Evolutionary conservation across 2,113 vertebrate genomes (phyloP).

Genomic region (Illadopsis cleaveri): DNA sequence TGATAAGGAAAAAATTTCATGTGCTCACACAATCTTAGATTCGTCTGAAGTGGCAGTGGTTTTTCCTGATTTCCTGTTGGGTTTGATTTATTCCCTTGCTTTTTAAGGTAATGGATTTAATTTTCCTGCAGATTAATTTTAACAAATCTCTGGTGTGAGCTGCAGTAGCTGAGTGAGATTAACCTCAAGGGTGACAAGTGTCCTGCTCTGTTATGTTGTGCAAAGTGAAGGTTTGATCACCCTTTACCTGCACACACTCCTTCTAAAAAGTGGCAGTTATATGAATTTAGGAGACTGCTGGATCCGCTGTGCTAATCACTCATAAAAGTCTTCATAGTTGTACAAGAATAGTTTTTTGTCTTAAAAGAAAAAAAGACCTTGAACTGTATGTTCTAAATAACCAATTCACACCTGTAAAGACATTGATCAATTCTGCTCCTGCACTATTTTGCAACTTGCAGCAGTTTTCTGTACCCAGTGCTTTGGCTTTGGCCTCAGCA

Average conservation of each 20-base stretch:
- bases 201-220: not conserved
- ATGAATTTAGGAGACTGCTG: not conserved
- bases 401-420: rapidly evolving
- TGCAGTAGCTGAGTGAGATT: not conserved
- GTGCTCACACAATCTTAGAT: not conserved
- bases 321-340: not conserved
- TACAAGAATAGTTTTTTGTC: not conserved
- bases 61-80: not conserved
- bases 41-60: not conserved
- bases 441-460: not conserved
- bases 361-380: not conserved
- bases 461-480: not conserved
- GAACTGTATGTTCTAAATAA: not conserved
- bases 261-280: not conserved
- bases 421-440: not conserved
- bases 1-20: not conserved
- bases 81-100: conserved; percentile 9
- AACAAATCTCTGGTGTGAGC: not conserved
- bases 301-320: not conserved
- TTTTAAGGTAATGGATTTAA: conserved; percentile 36
- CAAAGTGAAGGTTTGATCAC: not conserved
- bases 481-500: not conserved
- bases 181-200: not conserved
- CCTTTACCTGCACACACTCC: not conserved
- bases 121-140: conserved; percentile 36